Evolutionary conservation across 2,113 vertebrate genomes (phyloP), one percentile per base, ranked within the genome.

Genomic region (Hypocryptadius cinnamomeus): DNA sequence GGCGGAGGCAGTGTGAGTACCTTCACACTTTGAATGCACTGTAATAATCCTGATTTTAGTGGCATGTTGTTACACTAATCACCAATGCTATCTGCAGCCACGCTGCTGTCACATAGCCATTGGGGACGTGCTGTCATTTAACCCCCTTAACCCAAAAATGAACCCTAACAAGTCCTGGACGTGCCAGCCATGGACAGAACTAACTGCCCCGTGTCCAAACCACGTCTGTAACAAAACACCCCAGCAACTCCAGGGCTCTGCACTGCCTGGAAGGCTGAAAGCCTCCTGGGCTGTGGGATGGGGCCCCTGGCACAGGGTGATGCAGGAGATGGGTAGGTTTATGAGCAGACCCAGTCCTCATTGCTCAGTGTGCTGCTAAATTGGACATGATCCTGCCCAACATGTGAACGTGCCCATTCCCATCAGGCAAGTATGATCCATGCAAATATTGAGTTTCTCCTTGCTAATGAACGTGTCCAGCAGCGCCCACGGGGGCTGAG

Each of bases 1-100:
- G 99, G 54, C 54, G 54, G 54, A 56, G 54, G 54, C 96, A 98
- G 98, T 97, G 99, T 99, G 98, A 99, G 99, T 99, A 98, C 97
- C 47, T 86, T 89, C 98, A 97, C 97, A 97, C 97, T 65, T 90
- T 76, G 66, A 95, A 42, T 53, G 96, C 95, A 35, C 96, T 94
- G 23, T 66, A 3, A 89, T 87, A 85, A 42, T 37, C 47, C 85
- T 76, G 53, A 37, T 45, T 42, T 64, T 31, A 82, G 95, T 64
- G 92, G 96, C 97, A 81, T 97, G 97, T 88, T 92, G 78, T 90
- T 70, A 28, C 94, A 86, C 94, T 79, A n/a, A 74, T 22, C 3
- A 10, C 95, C 95, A 81, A 94, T 94, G 96, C 96, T 93, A 94
- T 90, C 94, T 86, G 84, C 93, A 81, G 90, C 31, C 5, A 70